Evolutionary conservation across 2,113 vertebrate genomes (phyloP), one percentile per base, ranked within the genome.

Genomic region (Cyanoramphus novaezelandiae): DNA sequence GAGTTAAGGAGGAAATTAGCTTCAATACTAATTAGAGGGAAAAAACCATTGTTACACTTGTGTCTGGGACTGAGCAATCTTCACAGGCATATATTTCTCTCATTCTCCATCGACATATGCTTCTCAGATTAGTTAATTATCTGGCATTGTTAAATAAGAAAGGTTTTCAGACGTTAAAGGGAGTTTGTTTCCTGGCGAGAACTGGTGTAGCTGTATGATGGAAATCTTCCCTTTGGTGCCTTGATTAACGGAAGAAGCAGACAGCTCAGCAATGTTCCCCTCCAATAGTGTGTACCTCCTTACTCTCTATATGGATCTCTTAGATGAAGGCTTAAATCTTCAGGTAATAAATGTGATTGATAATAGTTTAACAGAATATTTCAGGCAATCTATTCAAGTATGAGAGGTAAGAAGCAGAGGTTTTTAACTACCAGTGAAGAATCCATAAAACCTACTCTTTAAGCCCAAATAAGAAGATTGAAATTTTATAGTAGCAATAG

Each of bases 61-160:
- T 86, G 53, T 14, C 65, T 89, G 92, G 19, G 86, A 87, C 49
- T 79, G 80, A 86, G 33, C 29, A 79, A n/a, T 84, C 59, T 92
- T 92, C 37, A 39, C 33, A 82, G 81, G 44, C 47, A 20, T 93
- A 24, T 78, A 46, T 9, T 76, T 86, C 33, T 87, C 81, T 93
- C 52, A 78, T 89, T 85, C 44, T 93, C 77, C 41, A 50, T 14
- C 91, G 72, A 47, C 60, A 33, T 80, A 43, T 64, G 35, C 33
- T 77, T 92, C 79, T 90, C 80, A 92, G 86, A 70, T 96, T 90
- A 91, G 94, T 91, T 96, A 94, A 94, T 95, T 86, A 53, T 62
- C 47, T 79, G 69, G 6, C 28, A 87, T 94, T 79, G 63, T 96
- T 96, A 94, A 92, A 86, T 86, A 95, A 88, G 55, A 78, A 95